phyloP scores from a whole-genome alignment of 2,113 vertebrate genomes.

The Delphinapterus leucas region DNA sequence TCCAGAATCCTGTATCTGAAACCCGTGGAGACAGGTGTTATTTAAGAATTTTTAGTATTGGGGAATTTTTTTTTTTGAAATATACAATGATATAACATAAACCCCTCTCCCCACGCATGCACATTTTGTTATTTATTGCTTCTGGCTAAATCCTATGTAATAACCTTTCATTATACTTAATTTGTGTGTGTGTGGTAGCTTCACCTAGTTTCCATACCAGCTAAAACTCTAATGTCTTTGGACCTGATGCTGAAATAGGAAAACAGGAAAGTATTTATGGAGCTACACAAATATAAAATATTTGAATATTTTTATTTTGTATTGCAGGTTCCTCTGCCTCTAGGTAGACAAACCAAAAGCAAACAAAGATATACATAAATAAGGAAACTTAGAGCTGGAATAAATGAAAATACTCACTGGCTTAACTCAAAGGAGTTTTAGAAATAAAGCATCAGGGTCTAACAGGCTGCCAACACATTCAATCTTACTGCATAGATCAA shows the following conservation, averaged over 20 bases:
- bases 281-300: background rate
- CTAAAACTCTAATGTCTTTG: background rate
- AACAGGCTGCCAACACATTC: background rate
- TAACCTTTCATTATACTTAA: background rate
- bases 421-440: background rate
- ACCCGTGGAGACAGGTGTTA: background rate
- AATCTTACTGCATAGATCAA: background rate
- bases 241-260: background rate
- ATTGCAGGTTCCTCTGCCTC: background rate
- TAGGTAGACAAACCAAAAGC: background rate
- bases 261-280: background rate
- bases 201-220: background rate
- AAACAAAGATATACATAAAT: background rate
- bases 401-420: background rate
- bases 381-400: background rate
- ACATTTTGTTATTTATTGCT: background rate
- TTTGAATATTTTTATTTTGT: background rate
- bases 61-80: background rate
- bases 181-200: background rate
- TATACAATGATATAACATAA: background rate
- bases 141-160: background rate
- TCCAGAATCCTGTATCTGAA: background rate
- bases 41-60: background rate
- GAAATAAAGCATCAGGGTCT: background rate
- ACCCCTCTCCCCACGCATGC: background rate